phyloP scores from a whole-genome alignment of 2,113 vertebrate species.

The Sarotherodon lohbergeri region DNA sequence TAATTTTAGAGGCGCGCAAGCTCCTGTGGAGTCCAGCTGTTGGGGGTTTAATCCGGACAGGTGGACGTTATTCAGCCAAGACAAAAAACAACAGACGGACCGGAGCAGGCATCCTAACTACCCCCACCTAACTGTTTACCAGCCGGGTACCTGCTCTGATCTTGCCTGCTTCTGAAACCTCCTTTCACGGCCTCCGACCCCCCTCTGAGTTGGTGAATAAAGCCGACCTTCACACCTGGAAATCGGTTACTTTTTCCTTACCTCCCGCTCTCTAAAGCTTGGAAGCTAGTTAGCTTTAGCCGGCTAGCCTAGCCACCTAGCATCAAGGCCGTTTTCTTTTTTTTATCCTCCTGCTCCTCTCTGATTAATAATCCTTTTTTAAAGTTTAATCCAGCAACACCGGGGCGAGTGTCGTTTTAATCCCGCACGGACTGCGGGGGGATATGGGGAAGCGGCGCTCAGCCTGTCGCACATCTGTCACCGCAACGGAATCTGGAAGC shows the following conservation, averaged over 20 bases:
- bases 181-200: not conserved
- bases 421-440: not conserved
- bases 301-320: slow-evolving; percentile 35
- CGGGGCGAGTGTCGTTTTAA: not conserved
- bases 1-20: accelerated
- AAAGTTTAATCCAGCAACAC: not conserved
- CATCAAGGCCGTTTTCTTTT: slow-evolving; percentile 42
- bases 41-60: not conserved
- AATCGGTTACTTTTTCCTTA: not conserved
- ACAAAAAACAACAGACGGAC: slow-evolving; percentile 18
- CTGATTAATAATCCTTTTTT: not conserved
- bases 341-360: not conserved
- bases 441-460: slow-evolving; percentile 61
- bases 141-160: not conserved
- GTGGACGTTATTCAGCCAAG: not conserved
- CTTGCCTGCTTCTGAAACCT: not conserved
- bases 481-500: slow-evolving; percentile 30
- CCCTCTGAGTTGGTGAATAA: accelerated
- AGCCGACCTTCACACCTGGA: not conserved
- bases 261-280: not conserved
- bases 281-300: slow-evolving; percentile 53
- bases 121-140: not conserved
- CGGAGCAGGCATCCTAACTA: slow-evolving; percentile 13
- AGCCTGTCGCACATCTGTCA: slow-evolving; percentile 55
- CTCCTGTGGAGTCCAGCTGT: not conserved